Evolutionary conservation across 1,140 invertebrate species (phyloP).

Genomic region (Spodoptera frugiperda): DNA sequence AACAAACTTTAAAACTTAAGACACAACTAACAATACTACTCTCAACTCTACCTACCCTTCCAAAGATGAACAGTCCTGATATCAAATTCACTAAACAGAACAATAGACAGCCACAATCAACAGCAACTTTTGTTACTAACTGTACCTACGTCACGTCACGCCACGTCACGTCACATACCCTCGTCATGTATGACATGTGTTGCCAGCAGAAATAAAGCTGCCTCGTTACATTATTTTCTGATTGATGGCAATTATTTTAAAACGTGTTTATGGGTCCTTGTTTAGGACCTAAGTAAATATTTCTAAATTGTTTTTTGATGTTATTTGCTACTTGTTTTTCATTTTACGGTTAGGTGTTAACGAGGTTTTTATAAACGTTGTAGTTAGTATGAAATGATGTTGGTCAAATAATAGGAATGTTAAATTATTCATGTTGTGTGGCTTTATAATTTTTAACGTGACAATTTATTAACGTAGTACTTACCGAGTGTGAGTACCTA

Average conservation of each 20-base stretch:
- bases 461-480: too few species aligned
- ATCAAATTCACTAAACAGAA: background rate
- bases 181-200: conserved; percentile 31
- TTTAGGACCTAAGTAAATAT: background rate
- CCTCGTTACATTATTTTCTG: conserved; percentile 31
- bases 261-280: background rate
- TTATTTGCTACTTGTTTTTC: too few species aligned
- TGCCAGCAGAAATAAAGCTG: conserved; percentile 37
- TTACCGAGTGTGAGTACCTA: too few species aligned
- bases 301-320: background rate
- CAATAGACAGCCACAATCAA: conserved; percentile 15
- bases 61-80: background rate
- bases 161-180: background rate
- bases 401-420: background rate
- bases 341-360: too few species aligned
- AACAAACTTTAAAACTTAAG: too few species aligned
- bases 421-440: background rate
- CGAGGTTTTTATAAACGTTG: too few species aligned
- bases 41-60: too few species aligned
- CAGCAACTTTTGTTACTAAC: conserved; percentile 15
- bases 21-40: too few species aligned
- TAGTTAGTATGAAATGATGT: background rate
- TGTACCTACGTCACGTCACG: conserved; percentile 30
- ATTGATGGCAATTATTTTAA: conserved; percentile 30
- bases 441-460: background rate